Evolutionary conservation across 1,140 invertebrate genomes (phyloP).

Genomic region (Acromyrmex echinatior): DNA sequence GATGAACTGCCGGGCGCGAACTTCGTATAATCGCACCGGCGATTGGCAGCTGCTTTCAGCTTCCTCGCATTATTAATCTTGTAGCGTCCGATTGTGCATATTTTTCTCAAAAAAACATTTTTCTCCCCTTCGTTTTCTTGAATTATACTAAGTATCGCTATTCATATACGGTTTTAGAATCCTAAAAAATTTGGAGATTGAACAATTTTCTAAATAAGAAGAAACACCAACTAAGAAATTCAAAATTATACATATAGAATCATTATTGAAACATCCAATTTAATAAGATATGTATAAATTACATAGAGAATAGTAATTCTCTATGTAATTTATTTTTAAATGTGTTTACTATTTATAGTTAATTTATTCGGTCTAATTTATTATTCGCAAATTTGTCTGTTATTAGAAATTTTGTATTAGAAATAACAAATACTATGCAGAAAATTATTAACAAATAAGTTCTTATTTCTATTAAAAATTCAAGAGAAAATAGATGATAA

Average conservation of each 20-base stretch:
- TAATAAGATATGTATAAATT: too few species aligned
- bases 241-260: too few species aligned
- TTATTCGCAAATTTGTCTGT: too few species aligned
- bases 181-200: not conserved
- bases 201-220: not conserved
- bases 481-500: not conserved
- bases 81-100: slow-evolving; percentile 43
- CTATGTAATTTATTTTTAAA: too few species aligned
- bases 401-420: not conserved
- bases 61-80: slow-evolving; percentile 69
- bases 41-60: slow-evolving; percentile 71
- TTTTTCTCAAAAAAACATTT: slow-evolving; percentile 16
- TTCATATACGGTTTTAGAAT: not conserved
- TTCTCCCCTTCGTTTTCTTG: not conserved
- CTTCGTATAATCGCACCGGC: slow-evolving; percentile 53
- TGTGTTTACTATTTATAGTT: too few species aligned
- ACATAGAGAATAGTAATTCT: too few species aligned
- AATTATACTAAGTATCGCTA: slow-evolving; percentile 2
- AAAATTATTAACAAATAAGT: not conserved
- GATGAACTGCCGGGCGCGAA: slow-evolving; percentile 66
- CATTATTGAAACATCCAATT: too few species aligned
- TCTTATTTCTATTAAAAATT: not conserved
- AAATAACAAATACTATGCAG: not conserved
- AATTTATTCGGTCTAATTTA: too few species aligned
- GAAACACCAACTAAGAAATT: too few species aligned